A percentile compares a stretch with the other conserved stretches of the same genome.
phyloP scores from a whole-genome alignment of 2,888 invertebrate genomes.

The Suillia variegata region DNA sequence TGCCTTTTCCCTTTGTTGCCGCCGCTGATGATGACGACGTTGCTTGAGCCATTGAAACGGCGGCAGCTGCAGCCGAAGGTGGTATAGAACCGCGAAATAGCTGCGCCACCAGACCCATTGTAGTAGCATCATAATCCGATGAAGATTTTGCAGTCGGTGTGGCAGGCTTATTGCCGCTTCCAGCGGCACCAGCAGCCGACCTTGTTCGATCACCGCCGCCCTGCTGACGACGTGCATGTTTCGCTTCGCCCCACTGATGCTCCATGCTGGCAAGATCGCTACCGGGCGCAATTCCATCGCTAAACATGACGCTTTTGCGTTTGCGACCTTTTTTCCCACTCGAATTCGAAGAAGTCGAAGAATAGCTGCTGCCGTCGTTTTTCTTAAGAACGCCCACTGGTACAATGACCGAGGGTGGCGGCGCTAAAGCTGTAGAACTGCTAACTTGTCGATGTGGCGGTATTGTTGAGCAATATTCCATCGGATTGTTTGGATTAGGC shows the following conservation, averaged over 20 bases:
- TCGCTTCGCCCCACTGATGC: constrained; percentile 66
- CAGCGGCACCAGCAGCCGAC: constrained; percentile 15
- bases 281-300: constrained; percentile 84
- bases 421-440: constrained; percentile 59
- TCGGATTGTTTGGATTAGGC: constrained; percentile 85
- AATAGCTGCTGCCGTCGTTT: constrained; percentile 60
- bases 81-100: constrained; percentile 55
- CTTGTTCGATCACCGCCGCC: constrained; percentile 38
- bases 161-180: constrained; percentile 35
- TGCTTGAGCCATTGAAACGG: constrained; percentile 35
- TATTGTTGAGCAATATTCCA: constrained; percentile 84
- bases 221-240: constrained; percentile 52
- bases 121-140: constrained; percentile 40
- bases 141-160: constrained; percentile 40
- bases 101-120: constrained; percentile 51
- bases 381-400: constrained; percentile 81
- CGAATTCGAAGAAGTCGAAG: constrained; percentile 50
- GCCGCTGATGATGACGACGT: no score
- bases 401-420: constrained; percentile 78
- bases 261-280: constrained; percentile 83
- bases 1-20: no score
- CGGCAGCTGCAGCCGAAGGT: constrained; percentile 49
- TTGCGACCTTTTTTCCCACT: constrained; percentile 62
- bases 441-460: constrained; percentile 78
- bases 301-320: constrained; percentile 83